Evolutionary conservation across 2,888 invertebrate species (phyloP).

Genomic region (Andrena minutula): DNA sequence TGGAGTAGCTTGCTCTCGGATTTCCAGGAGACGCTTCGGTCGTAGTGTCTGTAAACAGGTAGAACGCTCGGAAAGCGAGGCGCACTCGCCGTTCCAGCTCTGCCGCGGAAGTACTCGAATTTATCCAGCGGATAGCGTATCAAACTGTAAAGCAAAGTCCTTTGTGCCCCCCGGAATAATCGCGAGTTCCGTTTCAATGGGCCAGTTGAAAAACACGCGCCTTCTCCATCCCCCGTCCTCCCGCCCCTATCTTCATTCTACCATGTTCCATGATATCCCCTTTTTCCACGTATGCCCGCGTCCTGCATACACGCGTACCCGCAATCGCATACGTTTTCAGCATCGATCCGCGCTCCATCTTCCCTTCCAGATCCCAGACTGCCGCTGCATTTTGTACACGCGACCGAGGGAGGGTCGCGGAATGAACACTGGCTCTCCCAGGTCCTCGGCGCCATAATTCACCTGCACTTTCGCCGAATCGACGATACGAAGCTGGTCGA

Average conservation of each 20-base stretch:
- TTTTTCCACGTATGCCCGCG: background rate
- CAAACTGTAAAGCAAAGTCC: conserved; percentile 50
- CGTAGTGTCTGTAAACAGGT: conserved; percentile 44
- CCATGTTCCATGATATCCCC: background rate
- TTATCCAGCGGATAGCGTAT: conserved; percentile 45
- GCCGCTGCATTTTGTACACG: conserved; percentile 14
- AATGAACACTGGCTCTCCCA: conserved; percentile 25
- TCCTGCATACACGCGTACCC: background rate
- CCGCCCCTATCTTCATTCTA: background rate
- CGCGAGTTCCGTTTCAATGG: conserved; percentile 43
- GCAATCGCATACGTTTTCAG: conserved; percentile 10
- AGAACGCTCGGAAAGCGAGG: conserved; percentile 20
- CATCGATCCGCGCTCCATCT: conserved; percentile 11
- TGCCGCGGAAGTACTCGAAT: background rate
- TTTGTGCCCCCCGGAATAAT: conserved; percentile 42
- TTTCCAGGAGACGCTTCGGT: conserved; percentile 40
- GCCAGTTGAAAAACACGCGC: conserved; percentile 34
- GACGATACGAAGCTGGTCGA: conserved; percentile 28
- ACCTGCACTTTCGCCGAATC: conserved; percentile 39
- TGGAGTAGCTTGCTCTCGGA: conserved; percentile 28
- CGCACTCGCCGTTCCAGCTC: background rate
- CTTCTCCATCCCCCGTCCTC: background rate
- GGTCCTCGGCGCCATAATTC: conserved; percentile 44
- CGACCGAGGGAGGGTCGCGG: conserved; percentile 22
- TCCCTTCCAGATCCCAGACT: background rate